Percentiles rank a stretch among this genome's conserved stretches.
Conservation (phyloP, 1,140 invertebrate species). For the Drosophila ananassae region DNA sequence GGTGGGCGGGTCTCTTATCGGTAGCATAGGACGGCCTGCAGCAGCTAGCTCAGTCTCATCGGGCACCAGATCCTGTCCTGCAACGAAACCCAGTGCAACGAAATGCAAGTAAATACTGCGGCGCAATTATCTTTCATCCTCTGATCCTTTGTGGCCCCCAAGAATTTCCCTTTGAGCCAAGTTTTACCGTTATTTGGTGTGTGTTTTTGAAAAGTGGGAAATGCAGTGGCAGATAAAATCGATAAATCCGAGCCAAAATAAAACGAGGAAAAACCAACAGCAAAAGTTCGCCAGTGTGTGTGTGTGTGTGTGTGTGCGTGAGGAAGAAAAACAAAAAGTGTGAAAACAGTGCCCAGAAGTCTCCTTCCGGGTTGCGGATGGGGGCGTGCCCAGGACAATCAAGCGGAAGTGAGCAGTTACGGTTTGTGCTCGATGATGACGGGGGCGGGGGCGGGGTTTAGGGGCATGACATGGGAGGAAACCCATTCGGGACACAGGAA, state of each 20-base stretch:
- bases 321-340: constrained; percentile 45
- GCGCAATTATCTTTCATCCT: constrained; percentile 20
- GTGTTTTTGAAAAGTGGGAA: constrained; percentile 54
- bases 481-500: background rate
- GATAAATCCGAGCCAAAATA: constrained; percentile 80
- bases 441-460: constrained; percentile 3
- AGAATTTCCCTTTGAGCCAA: constrained; percentile 1
- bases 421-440: constrained; percentile 9
- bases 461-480: constrained; percentile 6
- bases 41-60: constrained; percentile 56
- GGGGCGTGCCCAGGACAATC: constrained; percentile 52
- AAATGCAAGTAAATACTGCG: constrained; percentile 73
- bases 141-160: constrained; percentile 2
- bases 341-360: constrained; percentile 38
- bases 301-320: constrained; percentile 14
- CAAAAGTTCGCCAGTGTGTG: constrained; percentile 49
- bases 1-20: constrained; percentile 50
- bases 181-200: constrained; percentile 5
- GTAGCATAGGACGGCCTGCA: constrained; percentile 66
- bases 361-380: constrained; percentile 8
- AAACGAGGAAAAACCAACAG: constrained; percentile 72
- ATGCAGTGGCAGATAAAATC: constrained; percentile 77
- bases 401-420: constrained; percentile 57
- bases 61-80: constrained; percentile 52
- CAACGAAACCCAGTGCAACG: constrained; percentile 69